Conservation (phyloP, 2,888 invertebrate genomes). For the Diploptera punctata region DNA sequence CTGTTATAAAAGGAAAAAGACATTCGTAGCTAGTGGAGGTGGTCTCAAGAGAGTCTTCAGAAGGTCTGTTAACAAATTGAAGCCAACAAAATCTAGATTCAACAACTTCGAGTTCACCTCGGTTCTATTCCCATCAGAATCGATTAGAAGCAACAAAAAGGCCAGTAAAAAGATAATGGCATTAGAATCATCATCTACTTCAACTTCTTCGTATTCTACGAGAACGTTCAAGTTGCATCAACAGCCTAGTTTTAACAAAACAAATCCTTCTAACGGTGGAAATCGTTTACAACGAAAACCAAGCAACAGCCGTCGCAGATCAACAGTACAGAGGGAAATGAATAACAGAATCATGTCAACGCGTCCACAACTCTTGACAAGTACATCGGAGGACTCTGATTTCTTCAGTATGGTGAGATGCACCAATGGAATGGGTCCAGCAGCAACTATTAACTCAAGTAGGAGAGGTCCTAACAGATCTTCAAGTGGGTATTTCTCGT, state of each 20-base stretch:
- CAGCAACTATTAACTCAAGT: constrained; percentile 44
- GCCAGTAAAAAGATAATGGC: neutral
- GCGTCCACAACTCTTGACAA: constrained; percentile 51
- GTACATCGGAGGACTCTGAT: constrained; percentile 58
- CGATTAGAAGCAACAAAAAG: constrained; percentile 25
- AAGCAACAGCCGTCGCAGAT: constrained; percentile 9
- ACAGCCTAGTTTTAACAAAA: neutral
- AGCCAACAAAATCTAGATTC: constrained; percentile 37
- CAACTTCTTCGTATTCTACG: constrained; percentile 23
- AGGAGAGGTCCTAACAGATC: constrained; percentile 54
- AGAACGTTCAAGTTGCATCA: neutral
- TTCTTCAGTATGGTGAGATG: constrained; percentile 54
- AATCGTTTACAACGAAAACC: constrained; percentile 1
- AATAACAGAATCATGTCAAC: neutral
- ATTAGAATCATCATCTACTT: constrained; percentile 21
- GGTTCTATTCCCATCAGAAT: constrained; percentile 54
- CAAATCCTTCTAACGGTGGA: neutral
- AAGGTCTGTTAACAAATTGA: constrained; percentile 53
- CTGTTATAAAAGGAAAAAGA: constrained; percentile 54
- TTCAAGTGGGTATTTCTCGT: constrained; percentile 77
- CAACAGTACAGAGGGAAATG: neutral
- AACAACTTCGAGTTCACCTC: constrained; percentile 54
- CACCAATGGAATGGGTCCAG: neutral
- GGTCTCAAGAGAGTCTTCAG: constrained; percentile 70
- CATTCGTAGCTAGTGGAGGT: constrained; percentile 61